Percentiles rank a stretch among this genome's conserved stretches.
Evolutionary conservation across 2,113 vertebrate species (phyloP).

Genomic region (Antidorcas marsupialis): DNA sequence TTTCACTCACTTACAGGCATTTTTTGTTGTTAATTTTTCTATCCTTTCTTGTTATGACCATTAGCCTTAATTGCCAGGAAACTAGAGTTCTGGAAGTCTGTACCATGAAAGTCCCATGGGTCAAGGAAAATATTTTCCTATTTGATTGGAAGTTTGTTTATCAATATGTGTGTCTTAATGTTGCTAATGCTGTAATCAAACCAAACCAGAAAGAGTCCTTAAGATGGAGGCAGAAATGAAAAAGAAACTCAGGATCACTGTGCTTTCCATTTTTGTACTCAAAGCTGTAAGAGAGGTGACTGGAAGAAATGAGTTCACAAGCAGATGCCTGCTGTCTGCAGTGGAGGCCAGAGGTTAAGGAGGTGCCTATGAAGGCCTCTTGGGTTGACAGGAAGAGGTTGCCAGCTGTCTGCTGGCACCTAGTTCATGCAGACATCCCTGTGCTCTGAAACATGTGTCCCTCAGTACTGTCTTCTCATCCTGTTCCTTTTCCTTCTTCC

Average conservation of each 20-base stretch:
- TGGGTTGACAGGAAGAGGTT: background rate
- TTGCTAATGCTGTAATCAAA: background rate
- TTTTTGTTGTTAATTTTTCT: background rate
- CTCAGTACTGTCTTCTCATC: background rate
- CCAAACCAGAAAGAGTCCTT: background rate
- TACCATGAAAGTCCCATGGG: background rate
- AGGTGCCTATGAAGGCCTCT: background rate
- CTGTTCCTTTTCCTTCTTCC: background rate
- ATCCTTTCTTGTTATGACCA: background rate
- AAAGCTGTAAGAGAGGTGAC: background rate
- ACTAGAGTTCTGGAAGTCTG: background rate
- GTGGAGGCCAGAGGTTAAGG: background rate
- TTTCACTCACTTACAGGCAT: background rate
- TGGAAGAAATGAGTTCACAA: background rate
- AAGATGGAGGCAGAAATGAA: background rate
- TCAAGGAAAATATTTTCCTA: background rate
- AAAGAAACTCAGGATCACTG: background rate
- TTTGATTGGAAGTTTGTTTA: background rate
- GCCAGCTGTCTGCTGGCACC: background rate
- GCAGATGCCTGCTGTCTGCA: background rate
- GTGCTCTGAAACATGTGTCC: background rate
- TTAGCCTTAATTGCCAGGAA: background rate
- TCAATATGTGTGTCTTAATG: background rate
- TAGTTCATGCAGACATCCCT: background rate
- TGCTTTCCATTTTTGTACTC: background rate